Evolutionary conservation across 1,140 invertebrate genomes (phyloP), one percentile per base, ranked within the genome.

Genomic region (Maconellicoccus hirsutus): DNA sequence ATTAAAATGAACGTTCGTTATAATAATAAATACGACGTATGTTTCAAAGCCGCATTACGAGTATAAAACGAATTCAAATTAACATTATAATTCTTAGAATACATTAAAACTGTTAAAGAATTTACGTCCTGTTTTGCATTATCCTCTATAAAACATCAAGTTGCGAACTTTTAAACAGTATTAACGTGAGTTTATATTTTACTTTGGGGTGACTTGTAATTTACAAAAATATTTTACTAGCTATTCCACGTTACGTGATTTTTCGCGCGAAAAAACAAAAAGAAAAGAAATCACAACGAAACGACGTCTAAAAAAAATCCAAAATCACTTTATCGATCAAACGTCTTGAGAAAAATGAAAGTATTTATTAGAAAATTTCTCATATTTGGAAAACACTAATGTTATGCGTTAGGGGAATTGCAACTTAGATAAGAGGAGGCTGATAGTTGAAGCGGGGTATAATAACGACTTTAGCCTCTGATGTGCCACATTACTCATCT

Each of bases 301-400:
- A n/a, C n/a, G n/a, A 16, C 42, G 42, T 52, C 42, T 3, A 52
- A 16, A 52, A 52, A 52, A 52, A 52, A 16, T 16, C 42, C 42
- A 52, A 52, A 52, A 52, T 52, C 42, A 52, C 42, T 52, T 52
- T 52, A 52, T 52, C 42, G 42, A 52, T 52, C 42, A 52, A 52
- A 52, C 42, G 42, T 52, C 16, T 2, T 52, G n/a, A 52, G n/a
- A 52, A 52, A 52, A 52, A 52, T 52, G 42, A 52, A 52, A 66
- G 61, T 66, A 66, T 66, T 66, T 66, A 66, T 66, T 66, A 66
- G 61, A 66, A 66, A 66, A 66, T 66, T 66, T 66, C 61, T 19
- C 61, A 66, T 66, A 66, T 66, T 66, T 66, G 61, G 61, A 66
- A 66, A 66, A 66, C 61, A 66, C 61, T 66, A 66, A 66, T 66